These are phyloP conservation scores for Elysia crispata DNA, from an alignment of 2,888 invertebrate genomes.

Conservation along the genomic window DNA sequence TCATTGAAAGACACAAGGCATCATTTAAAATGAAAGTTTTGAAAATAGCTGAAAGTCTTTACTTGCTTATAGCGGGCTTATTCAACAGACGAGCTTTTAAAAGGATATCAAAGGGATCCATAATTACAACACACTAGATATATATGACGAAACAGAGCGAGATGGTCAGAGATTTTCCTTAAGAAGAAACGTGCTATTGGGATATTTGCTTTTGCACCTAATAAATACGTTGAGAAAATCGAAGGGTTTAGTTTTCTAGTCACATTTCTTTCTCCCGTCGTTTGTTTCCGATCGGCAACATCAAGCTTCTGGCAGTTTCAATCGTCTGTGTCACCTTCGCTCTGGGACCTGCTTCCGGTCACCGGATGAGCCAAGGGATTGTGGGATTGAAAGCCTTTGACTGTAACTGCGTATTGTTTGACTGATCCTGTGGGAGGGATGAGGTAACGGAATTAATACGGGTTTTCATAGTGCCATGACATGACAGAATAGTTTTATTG, in stretches of 20 bases:
- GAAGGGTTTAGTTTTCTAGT: neutral
- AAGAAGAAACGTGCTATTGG: neutral
- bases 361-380: conserved; percentile 18
- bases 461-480: neutral
- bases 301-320: neutral
- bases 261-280: neutral
- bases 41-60: too few species aligned
- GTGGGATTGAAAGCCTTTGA: neutral
- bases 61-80: too few species aligned
- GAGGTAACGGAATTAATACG: neutral
- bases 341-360: neutral
- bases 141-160: too few species aligned
- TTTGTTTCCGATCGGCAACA: conserved; percentile 3
- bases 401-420: neutral
- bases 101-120: too few species aligned
- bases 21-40: too few species aligned
- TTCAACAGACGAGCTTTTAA: too few species aligned
- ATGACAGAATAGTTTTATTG: neutral
- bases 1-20: too few species aligned
- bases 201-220: too few species aligned
- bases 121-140: too few species aligned
- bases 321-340: neutral
- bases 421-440: conserved; percentile 6
- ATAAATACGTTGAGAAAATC: too few species aligned
- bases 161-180: too few species aligned